Evolutionary conservation across 2,888 invertebrate genomes (phyloP), one percentile per base, ranked within the genome.

Genomic region (Ennomos fuscantarius): DNA sequence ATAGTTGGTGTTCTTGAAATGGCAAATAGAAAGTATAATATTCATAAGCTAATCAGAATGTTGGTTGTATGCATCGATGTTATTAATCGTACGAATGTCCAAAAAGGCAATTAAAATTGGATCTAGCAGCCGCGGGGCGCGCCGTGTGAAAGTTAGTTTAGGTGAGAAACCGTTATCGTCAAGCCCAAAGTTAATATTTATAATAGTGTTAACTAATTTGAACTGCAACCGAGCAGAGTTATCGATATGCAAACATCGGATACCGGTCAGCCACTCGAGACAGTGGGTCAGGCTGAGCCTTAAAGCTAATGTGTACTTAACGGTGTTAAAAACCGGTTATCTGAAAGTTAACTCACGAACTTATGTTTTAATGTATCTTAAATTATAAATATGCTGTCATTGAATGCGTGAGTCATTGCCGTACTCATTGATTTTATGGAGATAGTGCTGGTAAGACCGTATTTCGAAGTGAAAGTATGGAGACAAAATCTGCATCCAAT

Each of bases 271-370:
- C 72, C 69, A 72, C 69, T 75, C 74, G 78, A 82, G 83, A 79
- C 81, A 85, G 83, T 87, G 76, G 87, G 89, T 83, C 89, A 86
- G 71, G 65, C 76, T 65, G 66, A 75, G 76, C 69, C 78, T 80
- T 74, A 76, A 70, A 70, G 58, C 74, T 76, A 76, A 82, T 76
- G 80, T 84, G 67, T 79, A 72, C 74, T 87, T 90, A 89, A 90
- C 89, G 89, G 90, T 84, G 68, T 71, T 60, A 39, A 74, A 84
- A 84, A 78, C 83, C 82, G 84, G 84, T 87, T 82, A 72, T 70
- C 66, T 63, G 65, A 65, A 69, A 75, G 68, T 67, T 72, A 68
- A 74, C 72, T 68, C 70, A 68, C 63, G 65, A 61, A 65, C 66
- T 64, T 61, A 67, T 67, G 62, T 61, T 67, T 56, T 65, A 63